Evolutionary conservation across 2,888 invertebrate species (phyloP), one percentile per base, ranked within the genome.

Genomic region (Polietes domitor): DNA sequence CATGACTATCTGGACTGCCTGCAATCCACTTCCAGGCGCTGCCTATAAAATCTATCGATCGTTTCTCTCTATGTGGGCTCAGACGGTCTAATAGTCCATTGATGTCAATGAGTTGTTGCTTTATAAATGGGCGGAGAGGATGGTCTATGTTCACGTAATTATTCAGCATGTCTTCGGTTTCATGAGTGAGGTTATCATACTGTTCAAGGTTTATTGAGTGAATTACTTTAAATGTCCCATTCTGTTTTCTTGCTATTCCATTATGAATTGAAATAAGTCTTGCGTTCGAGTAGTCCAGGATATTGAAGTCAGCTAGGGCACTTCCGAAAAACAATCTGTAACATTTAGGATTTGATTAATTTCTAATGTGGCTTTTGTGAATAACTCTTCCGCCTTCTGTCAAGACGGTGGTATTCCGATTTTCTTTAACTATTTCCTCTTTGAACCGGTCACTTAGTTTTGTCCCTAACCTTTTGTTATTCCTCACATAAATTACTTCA

Each of bases 401-500:
- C 37, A 37, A 37, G 37, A 37, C 37, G 37, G 37, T 37, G 10
- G 37, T 37, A 37, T 32, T 58, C 43, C 77, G 71, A 5, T 32
- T 71, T 71, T 47, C 71, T 4, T 70, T 77, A 4, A 77, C 26
- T 15, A 75, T 17, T 7, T 37, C 37, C 12, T 37, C 37, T 9
- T 37, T 37, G 37, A 37, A 37, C 12, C 37, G 37, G 37, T 37
- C 37, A 37, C 37, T 37, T 37, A 37, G 37, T 37, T 37, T 37
- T 37, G 82, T 84, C n/a, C 86, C 83, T 76, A 79, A 15, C 41
- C 81, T 47, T 68, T 85, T 86, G 24, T 83, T 87, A 0, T 83
- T 83, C 61, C 55, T 86, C 1, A 86, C 83, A 15, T 63, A 82
- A 41, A 87, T 73, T 1, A 15, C 53, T 58, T 85, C 77, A 28